Percentiles rank a stretch among this genome's conserved stretches.
phyloP scores from a whole-genome alignment of 2,888 invertebrate genomes.

The Drosophila ustulata region DNA sequence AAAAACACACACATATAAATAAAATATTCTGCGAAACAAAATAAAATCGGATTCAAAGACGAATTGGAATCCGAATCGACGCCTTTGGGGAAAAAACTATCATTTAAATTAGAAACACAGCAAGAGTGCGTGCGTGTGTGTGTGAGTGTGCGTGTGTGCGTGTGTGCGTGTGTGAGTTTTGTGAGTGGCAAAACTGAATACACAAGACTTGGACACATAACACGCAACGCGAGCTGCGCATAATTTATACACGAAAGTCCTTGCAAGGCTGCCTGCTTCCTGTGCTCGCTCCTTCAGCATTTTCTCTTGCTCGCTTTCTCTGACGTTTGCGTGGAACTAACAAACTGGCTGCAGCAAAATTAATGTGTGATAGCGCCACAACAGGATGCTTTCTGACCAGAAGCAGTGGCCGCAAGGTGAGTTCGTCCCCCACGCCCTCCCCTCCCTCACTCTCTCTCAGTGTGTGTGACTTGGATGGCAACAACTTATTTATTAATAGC shows the following conservation, averaged over 20 bases:
- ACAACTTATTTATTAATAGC: conserved; percentile 31
- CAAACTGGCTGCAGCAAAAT: conserved; percentile 77
- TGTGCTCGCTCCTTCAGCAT: conserved; percentile 2
- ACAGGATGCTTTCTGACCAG: conserved; percentile 89
- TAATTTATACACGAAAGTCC: conserved; percentile 36
- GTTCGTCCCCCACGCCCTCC: conserved; percentile 41
- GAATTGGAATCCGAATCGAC: conserved; percentile 19
- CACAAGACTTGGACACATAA: conserved; percentile 15
- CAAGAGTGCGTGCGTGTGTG: conserved; percentile 11
- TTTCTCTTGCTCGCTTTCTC: conserved; percentile 26
- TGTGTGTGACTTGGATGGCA: conserved; percentile 2
- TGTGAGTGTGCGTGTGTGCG: neutral
- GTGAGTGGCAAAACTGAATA: conserved; percentile 10
- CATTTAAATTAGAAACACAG: conserved; percentile 67
- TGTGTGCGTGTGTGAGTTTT: conserved; percentile 3
- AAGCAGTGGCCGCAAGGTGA: conserved; percentile 84
- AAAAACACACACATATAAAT: conserved; percentile 3
- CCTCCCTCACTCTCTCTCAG: neutral
- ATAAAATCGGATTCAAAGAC: conserved; percentile 45
- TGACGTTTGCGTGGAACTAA: conserved; percentile 39
- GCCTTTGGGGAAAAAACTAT: conserved; percentile 54
- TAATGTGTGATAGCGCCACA: conserved; percentile 90
- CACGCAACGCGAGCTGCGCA: conserved; percentile 31
- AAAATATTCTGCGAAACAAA: conserved; percentile 14
- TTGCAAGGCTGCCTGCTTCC: conserved; percentile 18